phyloP scores from a whole-genome alignment of 2,113 vertebrate genomes.

The Menura novaehollandiae region DNA sequence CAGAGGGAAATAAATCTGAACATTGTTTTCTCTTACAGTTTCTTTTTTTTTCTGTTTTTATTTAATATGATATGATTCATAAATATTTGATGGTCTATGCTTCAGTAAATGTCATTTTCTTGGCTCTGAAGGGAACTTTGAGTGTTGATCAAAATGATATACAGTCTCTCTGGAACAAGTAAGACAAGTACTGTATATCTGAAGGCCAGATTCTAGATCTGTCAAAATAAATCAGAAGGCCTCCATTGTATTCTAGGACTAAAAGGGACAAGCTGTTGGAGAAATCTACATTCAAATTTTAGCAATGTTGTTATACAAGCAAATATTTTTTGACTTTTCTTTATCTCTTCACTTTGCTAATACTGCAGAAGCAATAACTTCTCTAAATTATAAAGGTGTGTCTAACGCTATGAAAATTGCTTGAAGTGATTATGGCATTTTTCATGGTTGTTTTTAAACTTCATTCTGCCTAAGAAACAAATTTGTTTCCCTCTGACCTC shows the following conservation, averaged over 20 bases:
- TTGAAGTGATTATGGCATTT: neutral
- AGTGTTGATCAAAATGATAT: neutral
- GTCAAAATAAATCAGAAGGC: neutral
- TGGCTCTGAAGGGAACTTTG: neutral
- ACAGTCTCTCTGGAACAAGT: neutral
- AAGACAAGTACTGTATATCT: neutral
- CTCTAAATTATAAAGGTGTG: neutral
- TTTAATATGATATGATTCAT: neutral
- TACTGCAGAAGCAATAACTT: neutral
- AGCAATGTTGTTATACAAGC: neutral
- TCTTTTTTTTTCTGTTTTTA: conserved; percentile 1
- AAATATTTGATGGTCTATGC: neutral
- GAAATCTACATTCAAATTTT: neutral
- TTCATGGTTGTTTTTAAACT: neutral
- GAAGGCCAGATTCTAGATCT: neutral
- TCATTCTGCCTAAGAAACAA: neutral
- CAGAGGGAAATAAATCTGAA: neutral
- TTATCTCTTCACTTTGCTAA: neutral
- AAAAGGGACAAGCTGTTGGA: neutral
- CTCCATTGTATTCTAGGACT: neutral
- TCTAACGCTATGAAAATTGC: neutral
- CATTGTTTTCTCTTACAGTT: neutral
- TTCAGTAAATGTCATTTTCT: conserved; percentile 19
- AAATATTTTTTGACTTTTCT: neutral
- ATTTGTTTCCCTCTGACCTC: neutral